These are phyloP conservation scores for Cardiocondyla obscurior DNA, from an alignment of 1,140 invertebrate species.

Conservation along the genomic window DNA sequence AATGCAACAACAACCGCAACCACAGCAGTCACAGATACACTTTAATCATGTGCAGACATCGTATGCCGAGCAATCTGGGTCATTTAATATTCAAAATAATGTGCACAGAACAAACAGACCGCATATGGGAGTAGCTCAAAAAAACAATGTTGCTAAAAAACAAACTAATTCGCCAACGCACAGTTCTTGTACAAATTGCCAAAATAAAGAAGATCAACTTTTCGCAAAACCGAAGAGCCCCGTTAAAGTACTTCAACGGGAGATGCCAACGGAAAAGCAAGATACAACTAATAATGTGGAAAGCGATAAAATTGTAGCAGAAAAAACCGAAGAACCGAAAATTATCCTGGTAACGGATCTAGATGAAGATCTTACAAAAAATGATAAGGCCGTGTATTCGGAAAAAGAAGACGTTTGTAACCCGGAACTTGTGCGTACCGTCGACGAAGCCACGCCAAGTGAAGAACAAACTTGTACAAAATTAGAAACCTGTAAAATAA, in stretches of 20 bases:
- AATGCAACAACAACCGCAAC: conserved; percentile 62
- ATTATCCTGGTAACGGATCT: conserved; percentile 72
- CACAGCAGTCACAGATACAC: conserved; percentile 67
- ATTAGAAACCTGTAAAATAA: conserved; percentile 18
- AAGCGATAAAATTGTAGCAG: conserved; percentile 19
- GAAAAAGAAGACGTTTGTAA: background rate
- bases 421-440: background rate
- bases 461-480: conserved; percentile 28
- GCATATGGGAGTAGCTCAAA: conserved; percentile 69
- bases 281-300: conserved; percentile 53
- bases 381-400: conserved; percentile 10
- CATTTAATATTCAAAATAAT: conserved; percentile 60
- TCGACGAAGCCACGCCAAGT: background rate
- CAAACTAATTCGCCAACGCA: conserved; percentile 73
- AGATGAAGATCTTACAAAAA: conserved; percentile 70
- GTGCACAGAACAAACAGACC: conserved; percentile 53
- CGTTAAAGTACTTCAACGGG: conserved; percentile 71
- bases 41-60: conserved; percentile 62
- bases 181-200: conserved; percentile 63
- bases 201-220: conserved; percentile 52
- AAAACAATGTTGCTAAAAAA: conserved; percentile 70
- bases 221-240: conserved; percentile 66
- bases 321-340: conserved; percentile 61
- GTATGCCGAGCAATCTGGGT: conserved; percentile 57
- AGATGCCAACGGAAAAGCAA: conserved; percentile 47